These are phyloP conservation scores for Drosophila ustulata DNA, from an alignment of 2,888 invertebrate species.

Conservation along the genomic window DNA sequence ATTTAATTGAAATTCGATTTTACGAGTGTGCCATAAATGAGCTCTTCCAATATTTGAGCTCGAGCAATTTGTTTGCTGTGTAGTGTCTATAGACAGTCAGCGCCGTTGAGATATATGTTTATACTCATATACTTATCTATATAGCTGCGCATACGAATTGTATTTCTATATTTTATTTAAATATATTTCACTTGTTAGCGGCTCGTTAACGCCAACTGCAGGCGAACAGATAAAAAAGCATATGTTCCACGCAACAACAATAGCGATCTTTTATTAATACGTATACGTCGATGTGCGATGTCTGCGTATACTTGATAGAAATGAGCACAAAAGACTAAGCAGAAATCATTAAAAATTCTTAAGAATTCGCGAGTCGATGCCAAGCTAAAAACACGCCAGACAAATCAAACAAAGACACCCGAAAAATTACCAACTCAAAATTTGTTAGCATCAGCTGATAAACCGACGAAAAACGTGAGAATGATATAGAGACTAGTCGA, in stretches of 20 bases:
- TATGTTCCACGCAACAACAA: slow-evolving; percentile 30
- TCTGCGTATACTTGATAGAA: slow-evolving; percentile 6
- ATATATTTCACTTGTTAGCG: slow-evolving; percentile 64
- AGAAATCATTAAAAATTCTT: slow-evolving; percentile 36
- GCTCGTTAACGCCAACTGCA: slow-evolving; percentile 62
- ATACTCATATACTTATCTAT: slow-evolving; percentile 6
- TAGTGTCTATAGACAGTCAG: slow-evolving; percentile 4
- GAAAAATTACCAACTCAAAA: not conserved
- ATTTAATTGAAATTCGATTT: not conserved
- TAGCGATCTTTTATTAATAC: slow-evolving; percentile 14
- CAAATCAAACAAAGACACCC: slow-evolving; percentile 27
- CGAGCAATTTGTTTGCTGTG: not conserved
- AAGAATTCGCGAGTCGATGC: slow-evolving; percentile 42
- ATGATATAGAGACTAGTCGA: not conserved
- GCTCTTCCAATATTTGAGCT: slow-evolving; percentile 1
- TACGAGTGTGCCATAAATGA: not conserved
- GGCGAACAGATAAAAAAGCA: slow-evolving; percentile 32
- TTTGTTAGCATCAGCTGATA: slow-evolving; percentile 54
- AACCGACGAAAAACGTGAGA: slow-evolving; percentile 38
- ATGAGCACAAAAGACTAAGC: slow-evolving; percentile 36
- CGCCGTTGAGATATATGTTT: slow-evolving; percentile 9
- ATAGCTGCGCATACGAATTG: slow-evolving; percentile 47
- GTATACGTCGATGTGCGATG: not conserved
- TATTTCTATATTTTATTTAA: slow-evolving; percentile 63
- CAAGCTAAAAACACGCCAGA: slow-evolving; percentile 20